These are phyloP conservation scores for Drosophila sordidula DNA, from an alignment of 2,888 invertebrate species.

Conservation along the genomic window DNA sequence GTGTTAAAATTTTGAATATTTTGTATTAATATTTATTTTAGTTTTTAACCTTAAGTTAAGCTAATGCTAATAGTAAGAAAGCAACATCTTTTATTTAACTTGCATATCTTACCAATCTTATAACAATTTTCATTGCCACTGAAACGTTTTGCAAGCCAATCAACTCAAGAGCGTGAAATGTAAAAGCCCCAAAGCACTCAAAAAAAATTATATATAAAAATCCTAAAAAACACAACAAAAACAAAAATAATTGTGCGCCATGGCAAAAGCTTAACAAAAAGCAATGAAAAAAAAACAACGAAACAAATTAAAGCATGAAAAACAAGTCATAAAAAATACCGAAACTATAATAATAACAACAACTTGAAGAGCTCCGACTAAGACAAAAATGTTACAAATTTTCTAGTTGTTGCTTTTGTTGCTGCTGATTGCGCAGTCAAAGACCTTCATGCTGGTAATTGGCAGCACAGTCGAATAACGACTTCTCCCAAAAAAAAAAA, in stretches of 20 bases:
- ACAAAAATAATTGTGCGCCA: constrained; percentile 48
- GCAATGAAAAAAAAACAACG: constrained; percentile 47
- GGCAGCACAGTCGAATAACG: constrained; percentile 58
- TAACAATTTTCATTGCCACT: constrained; percentile 68
- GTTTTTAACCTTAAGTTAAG: neutral
- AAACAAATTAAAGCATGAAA: constrained; percentile 77
- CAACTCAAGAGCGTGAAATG: constrained; percentile 77
- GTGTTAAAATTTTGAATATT: neutral
- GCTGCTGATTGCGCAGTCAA: constrained; percentile 73
- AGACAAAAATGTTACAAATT: constrained; percentile 77
- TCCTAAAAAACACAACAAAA: constrained; percentile 17
- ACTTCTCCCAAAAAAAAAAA: constrained; percentile 39
- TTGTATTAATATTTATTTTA: neutral
- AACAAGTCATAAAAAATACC: constrained; percentile 66
- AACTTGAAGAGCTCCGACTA: constrained; percentile 50
- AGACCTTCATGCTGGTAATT: constrained; percentile 78
- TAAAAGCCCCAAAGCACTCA: constrained; percentile 43
- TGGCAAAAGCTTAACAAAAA: constrained; percentile 46
- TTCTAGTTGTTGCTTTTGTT: constrained; percentile 53
- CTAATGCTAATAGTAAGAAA: too few species aligned
- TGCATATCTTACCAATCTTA: constrained; percentile 6
- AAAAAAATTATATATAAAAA: constrained; percentile 25
- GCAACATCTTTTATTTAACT: neutral
- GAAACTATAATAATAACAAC: constrained; percentile 53
- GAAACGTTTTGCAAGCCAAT: constrained; percentile 71